Conservation (phyloP, 1,140 invertebrate species). For the Lepidostoma basale region DNA sequence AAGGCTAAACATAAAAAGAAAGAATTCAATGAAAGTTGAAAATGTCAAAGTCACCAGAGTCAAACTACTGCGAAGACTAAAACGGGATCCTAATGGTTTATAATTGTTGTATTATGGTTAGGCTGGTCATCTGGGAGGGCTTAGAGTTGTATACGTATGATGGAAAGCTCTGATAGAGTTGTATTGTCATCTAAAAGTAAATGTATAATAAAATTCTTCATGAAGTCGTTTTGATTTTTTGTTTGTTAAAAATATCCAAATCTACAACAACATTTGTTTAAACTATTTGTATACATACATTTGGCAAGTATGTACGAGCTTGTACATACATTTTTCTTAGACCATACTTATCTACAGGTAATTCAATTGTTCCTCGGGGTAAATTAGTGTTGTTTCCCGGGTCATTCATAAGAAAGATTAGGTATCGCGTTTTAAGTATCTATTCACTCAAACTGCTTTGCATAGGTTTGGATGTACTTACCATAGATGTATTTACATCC, state of each 20-base stretch:
- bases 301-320: neutral
- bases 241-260: neutral
- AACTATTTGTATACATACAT: neutral
- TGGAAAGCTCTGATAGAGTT: too few species aligned
- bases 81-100: too few species aligned
- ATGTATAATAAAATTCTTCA: neutral
- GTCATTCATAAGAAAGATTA: conserved; percentile 43
- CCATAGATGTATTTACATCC: neutral
- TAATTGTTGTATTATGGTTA: too few species aligned
- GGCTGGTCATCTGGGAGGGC: too few species aligned
- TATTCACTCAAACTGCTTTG: neutral
- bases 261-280: neutral
- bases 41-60: too few species aligned
- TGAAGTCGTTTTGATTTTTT: neutral
- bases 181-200: too few species aligned
- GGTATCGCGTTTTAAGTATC: neutral
- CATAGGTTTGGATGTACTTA: too few species aligned
- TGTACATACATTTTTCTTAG: conserved; percentile 5
- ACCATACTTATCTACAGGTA: conserved; percentile 41
- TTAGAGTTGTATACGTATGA: too few species aligned
- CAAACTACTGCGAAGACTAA: too few species aligned
- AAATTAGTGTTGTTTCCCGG: conserved; percentile 44
- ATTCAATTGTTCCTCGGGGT: conserved; percentile 41
- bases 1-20: too few species aligned
- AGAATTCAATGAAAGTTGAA: too few species aligned